Base-by-base conservation (phyloP, 2,797 vertebrate species). In the Poecilia wingei region DNA sequence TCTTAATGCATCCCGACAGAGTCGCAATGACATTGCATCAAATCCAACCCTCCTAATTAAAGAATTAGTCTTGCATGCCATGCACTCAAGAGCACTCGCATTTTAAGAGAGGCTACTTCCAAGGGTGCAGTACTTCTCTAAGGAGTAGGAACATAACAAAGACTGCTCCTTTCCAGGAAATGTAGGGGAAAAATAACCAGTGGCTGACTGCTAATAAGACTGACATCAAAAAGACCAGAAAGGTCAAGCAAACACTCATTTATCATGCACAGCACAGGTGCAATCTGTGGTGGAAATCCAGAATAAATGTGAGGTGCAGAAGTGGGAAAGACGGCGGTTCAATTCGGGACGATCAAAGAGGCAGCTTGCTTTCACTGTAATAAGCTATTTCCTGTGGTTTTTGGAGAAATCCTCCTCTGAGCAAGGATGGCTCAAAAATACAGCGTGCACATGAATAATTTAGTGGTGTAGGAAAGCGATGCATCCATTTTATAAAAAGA, bases 291-390 rank as follows among this genome's bases (percentile, higher is more conserved):
- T 78, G 82, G 81, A 86, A 84, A 89, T 80, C 39, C 68, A 75
- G 79, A 78, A 75, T 80, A 84, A 86, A 91, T 81, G 84, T 74
- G 66, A 57, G 78, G 77, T 43, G 36, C 51, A 76, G 74, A 80
- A 68, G 72, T 31, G 39, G 16, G 72, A 78, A 76, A 51, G 66
- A 74, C 79, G 80, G 78, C 84, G 88, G 91, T 82, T 90, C 91
- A 93, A 86, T 88, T 86, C 82, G 83, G 90, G 71, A 73, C 79
- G 81, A 87, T 93, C 88, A 93, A 91, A 93, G 83, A 83, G 80
- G 86, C 78, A 61, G 68, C 55, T 84, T 79, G 79, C 86, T 89
- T 84, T 80, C 20, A 28, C 78, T 86, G 83, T 88, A 88, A 94
- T 88, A 87, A 94, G 90, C 87, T 84, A 83, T 91, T 91, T 88